These are phyloP conservation scores for Neodontobutis hainanensis DNA, from an alignment of 2,113 vertebrate genomes.

Conservation along the genomic window DNA sequence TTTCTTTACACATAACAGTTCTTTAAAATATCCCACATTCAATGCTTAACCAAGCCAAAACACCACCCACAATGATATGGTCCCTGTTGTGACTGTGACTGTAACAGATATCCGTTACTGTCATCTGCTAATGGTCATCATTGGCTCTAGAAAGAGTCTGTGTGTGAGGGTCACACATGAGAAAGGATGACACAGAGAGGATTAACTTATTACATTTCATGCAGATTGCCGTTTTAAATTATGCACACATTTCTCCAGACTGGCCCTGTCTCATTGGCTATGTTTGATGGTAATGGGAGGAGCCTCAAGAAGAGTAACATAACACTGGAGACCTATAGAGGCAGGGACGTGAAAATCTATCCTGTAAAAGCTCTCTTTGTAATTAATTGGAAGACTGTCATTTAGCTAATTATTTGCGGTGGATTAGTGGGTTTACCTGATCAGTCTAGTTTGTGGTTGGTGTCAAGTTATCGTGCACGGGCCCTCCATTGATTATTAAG, in stretches of 20 bases:
- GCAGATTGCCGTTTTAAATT: conserved; percentile 42
- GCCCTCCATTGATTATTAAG: conserved; percentile 8
- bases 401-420: conserved; percentile 31
- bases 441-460: not conserved
- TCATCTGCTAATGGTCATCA: conserved; percentile 10
- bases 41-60: too few relatives aligned
- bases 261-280: conserved; percentile 17
- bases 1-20: too few relatives aligned
- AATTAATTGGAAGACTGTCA: conserved; percentile 16
- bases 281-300: not conserved
- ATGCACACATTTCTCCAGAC: conserved; percentile 26
- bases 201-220: conserved; percentile 41
- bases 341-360: conserved; percentile 17
- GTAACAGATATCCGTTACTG: not conserved
- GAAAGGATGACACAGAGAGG: conserved; percentile 11
- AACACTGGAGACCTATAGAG: conserved; percentile 2
- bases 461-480: conserved; percentile 9
- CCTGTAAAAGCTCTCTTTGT: conserved; percentile 14
- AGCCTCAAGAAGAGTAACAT: conserved; percentile 8
- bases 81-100: too few relatives aligned
- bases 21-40: too few relatives aligned
- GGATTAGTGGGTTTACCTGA: conserved; percentile 6
- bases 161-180: not conserved
- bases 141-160: not conserved
- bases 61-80: too few relatives aligned